These are phyloP conservation scores for Neotoxoptera formosana DNA, from an alignment of 1,140 invertebrate genomes.

Conservation along the genomic window DNA sequence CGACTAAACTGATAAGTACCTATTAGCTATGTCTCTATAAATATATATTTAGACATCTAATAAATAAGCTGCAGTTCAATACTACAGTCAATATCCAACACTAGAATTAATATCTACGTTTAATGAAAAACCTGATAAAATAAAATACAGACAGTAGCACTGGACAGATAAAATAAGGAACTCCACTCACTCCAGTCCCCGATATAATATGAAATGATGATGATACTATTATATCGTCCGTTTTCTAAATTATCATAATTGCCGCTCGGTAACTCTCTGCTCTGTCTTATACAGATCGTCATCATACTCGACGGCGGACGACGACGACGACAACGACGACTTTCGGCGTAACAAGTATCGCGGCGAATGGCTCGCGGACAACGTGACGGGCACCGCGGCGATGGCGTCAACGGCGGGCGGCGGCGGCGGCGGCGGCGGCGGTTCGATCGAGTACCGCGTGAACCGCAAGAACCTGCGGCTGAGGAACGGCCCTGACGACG, in stretches of 20 bases:
- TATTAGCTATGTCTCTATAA: too few species aligned
- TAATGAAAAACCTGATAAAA: too few species aligned
- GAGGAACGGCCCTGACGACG: neutral
- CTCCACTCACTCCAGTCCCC: too few species aligned
- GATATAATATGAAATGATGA: too few species aligned
- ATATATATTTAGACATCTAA: too few species aligned
- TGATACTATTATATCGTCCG: neutral
- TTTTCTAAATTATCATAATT: neutral
- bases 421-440: neutral
- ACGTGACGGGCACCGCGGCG: neutral
- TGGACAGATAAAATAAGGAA: too few species aligned
- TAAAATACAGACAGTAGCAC: too few species aligned
- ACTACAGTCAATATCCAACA: too few species aligned
- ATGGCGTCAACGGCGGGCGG: neutral
- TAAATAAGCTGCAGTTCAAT: too few species aligned
- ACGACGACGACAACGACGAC: neutral
- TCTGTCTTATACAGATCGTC: neutral
- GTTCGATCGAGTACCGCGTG: slow-evolving; percentile 12
- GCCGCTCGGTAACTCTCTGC: too few species aligned
- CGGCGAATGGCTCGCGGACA: neutral
- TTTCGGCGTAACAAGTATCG: neutral
- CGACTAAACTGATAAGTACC: too few species aligned
- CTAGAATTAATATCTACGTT: too few species aligned
- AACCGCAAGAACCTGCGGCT: neutral
- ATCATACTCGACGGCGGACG: neutral